A percentile compares a stretch with the other conserved stretches of the same genome.
Conservation (phyloP, 2,888 invertebrate genomes). For the Pachydiplax longipennis region DNA sequence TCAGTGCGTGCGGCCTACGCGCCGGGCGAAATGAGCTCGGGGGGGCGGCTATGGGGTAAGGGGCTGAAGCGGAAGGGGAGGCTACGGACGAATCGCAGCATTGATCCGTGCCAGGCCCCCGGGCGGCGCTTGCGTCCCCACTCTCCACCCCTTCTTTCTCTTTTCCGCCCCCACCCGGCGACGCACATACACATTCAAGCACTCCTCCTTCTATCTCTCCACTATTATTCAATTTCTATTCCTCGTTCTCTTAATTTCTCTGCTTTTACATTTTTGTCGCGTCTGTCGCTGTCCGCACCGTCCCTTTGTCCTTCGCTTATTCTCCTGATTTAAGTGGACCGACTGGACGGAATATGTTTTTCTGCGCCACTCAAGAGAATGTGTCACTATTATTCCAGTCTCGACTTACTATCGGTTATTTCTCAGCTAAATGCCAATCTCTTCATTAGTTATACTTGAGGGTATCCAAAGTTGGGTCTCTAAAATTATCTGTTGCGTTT, state of each 20-base stretch:
- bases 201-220: neutral
- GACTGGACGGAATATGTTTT: too few species aligned
- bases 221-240: neutral
- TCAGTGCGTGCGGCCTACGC: constrained; percentile 15
- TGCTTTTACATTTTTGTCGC: too few species aligned
- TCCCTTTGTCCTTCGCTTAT: too few species aligned
- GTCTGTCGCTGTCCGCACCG: too few species aligned
- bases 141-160: neutral
- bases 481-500: too few species aligned
- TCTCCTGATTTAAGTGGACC: too few species aligned
- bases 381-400: too few species aligned
- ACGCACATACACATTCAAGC: neutral
- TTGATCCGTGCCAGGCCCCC: constrained; percentile 44
- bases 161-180: neutral
- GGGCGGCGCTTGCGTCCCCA: constrained; percentile 38
- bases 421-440: too few species aligned
- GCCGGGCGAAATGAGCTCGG: constrained; percentile 41
- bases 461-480: too few species aligned
- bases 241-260: neutral
- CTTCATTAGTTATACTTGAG: too few species aligned
- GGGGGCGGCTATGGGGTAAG: neutral
- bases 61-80: constrained; percentile 15
- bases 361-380: too few species aligned
- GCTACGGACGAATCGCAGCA: constrained; percentile 40
- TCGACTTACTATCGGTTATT: too few species aligned